A percentile compares a stretch with the other conserved stretches of the same genome.
These are phyloP conservation scores for Ectobius pallidus DNA, from an alignment of 2,888 invertebrate species.

Conservation along the genomic window DNA sequence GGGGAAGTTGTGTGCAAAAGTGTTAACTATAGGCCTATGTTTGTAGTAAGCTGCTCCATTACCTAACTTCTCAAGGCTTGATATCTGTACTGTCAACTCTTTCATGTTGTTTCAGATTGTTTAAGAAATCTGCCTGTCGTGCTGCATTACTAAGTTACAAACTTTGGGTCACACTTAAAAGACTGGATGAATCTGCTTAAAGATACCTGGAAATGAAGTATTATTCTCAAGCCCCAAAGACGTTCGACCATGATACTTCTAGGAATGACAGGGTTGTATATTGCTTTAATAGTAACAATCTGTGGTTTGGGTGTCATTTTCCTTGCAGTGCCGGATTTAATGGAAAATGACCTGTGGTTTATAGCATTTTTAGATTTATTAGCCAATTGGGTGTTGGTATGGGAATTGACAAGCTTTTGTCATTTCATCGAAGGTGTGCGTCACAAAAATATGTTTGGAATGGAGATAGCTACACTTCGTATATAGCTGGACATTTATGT, in stretches of 20 bases:
- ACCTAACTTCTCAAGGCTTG: no score
- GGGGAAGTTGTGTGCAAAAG: no score
- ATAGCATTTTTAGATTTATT: slow-evolving; percentile 39
- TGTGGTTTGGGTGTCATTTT: slow-evolving; percentile 40
- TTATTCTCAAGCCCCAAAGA: background rate
- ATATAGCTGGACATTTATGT: slow-evolving; percentile 14
- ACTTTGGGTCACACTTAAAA: no score
- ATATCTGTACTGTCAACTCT: no score
- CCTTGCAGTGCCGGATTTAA: slow-evolving; percentile 38
- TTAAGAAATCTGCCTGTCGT: no score
- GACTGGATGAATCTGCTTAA: background rate
- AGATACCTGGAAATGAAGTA: background rate
- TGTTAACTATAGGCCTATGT: no score
- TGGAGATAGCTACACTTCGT: slow-evolving; percentile 36
- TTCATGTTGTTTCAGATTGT: no score
- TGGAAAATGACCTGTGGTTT: slow-evolving; percentile 42
- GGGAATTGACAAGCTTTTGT: slow-evolving; percentile 39
- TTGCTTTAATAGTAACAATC: slow-evolving; percentile 39
- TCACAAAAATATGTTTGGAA: slow-evolving; percentile 36
- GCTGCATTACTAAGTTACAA: no score
- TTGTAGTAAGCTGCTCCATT: no score
- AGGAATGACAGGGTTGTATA: slow-evolving; percentile 39
- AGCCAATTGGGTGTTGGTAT: slow-evolving; percentile 40
- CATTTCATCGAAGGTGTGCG: slow-evolving; percentile 39
- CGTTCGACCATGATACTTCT: slow-evolving; percentile 29